Percentiles rank a stretch among this genome's conserved stretches.
phyloP scores from a whole-genome alignment of 1,140 invertebrate species.

The Paraescarpia echinospica region DNA sequence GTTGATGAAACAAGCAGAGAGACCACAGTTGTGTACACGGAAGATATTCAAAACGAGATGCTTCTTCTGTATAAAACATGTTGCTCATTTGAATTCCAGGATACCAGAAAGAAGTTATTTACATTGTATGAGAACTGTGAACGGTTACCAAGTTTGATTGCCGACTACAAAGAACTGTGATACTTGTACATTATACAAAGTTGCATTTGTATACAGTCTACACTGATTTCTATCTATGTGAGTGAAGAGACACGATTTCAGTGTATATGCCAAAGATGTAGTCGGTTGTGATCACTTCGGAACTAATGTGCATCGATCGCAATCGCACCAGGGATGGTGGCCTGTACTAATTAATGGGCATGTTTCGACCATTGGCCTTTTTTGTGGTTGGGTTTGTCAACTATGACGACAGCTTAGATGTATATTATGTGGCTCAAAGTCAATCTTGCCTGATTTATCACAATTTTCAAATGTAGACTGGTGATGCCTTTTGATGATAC shows the following conservation, averaged over 20 bases:
- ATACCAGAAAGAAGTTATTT: background rate
- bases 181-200: background rate
- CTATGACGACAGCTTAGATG: background rate
- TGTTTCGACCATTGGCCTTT: background rate
- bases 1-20: background rate
- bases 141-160: background rate
- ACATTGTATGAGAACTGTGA: background rate
- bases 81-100: background rate
- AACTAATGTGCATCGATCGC: background rate
- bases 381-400: background rate
- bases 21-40: too few species aligned
- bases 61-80: background rate
- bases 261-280: background rate
- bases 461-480: background rate
- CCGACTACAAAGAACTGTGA: background rate
- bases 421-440: background rate
- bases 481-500: background rate
- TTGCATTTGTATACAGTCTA: background rate
- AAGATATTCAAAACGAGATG: background rate
- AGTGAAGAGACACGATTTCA: background rate
- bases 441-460: background rate
- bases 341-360: background rate
- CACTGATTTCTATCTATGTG: background rate
- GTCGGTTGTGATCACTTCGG: background rate
- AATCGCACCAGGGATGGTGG: too few species aligned